Conservation (phyloP, 1,140 invertebrate genomes). For the Leucophenga varia region DNA sequence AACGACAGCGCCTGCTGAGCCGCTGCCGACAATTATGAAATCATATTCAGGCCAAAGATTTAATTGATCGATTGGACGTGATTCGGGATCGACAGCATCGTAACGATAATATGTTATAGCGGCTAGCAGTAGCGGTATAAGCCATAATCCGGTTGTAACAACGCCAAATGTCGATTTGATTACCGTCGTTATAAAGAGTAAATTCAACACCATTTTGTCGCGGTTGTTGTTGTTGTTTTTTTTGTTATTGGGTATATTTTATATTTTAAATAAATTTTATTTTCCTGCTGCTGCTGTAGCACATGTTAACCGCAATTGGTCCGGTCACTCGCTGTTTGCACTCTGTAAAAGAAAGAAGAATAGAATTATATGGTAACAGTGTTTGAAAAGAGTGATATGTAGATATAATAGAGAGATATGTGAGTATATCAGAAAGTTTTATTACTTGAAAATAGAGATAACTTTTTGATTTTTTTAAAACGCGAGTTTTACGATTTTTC, state of each 20-base stretch:
- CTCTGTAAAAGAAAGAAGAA: too few relatives aligned
- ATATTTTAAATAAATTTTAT: too few relatives aligned
- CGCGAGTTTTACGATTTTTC: too few relatives aligned
- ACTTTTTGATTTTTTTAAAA: too few relatives aligned
- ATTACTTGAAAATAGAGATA: too few relatives aligned
- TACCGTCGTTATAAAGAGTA: constrained; percentile 72
- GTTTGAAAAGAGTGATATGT: too few relatives aligned
- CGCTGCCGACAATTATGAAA: constrained; percentile 86
- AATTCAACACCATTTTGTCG: constrained; percentile 67
- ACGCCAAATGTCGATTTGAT: constrained; percentile 73
- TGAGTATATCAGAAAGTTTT: too few relatives aligned
- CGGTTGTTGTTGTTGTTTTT: constrained; percentile 10
- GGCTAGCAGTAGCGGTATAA: constrained; percentile 78
- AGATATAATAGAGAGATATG: too few relatives aligned
- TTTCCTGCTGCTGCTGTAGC: too few relatives aligned
- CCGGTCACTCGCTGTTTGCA: too few relatives aligned
- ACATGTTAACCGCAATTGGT: too few relatives aligned
- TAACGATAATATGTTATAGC: constrained; percentile 81
- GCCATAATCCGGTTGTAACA: constrained; percentile 73
- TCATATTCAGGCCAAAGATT: constrained; percentile 71
- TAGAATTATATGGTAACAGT: too few relatives aligned
- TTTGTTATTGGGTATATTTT: constrained; percentile 4
- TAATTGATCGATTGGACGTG: constrained; percentile 64
- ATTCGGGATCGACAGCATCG: constrained; percentile 78
- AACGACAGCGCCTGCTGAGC: constrained; percentile 77